Percentiles rank a stretch among this genome's conserved stretches.
Conservation (phyloP, 2,113 vertebrate genomes). For the Zosterops japonicus region DNA sequence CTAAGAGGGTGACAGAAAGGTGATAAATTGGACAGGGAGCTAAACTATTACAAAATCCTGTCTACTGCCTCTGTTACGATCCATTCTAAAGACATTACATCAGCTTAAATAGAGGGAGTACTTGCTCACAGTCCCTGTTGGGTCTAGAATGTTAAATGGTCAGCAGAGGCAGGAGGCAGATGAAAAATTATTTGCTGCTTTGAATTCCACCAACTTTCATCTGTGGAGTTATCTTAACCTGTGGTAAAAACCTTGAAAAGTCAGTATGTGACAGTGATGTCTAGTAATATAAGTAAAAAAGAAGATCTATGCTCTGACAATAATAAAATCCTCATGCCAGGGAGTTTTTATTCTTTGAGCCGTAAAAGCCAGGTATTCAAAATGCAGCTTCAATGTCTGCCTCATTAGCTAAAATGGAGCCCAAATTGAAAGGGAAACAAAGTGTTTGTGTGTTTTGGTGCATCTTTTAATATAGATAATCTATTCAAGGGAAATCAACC, state of each 20-base stretch:
- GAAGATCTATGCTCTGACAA: background rate
- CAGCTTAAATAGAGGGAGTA: background rate
- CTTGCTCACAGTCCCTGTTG: background rate
- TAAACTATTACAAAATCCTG: background rate
- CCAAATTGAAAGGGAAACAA: background rate
- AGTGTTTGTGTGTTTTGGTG: background rate
- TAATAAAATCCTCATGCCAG: background rate
- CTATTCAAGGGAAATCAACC: background rate
- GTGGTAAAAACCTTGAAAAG: background rate
- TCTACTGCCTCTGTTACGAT: background rate
- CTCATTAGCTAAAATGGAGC: background rate
- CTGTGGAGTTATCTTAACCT: background rate
- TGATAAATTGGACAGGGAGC: background rate
- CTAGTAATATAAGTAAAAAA: background rate
- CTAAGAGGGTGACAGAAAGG: background rate
- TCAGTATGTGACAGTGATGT: background rate
- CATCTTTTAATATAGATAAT: background rate
- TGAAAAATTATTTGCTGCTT: constrained; percentile 15
- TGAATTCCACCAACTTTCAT: background rate
- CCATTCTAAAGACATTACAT: background rate
- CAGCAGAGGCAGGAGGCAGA: background rate
- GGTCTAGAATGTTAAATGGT: background rate
- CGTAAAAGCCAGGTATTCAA: background rate
- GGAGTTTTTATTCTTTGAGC: constrained; percentile 3
- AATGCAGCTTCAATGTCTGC: background rate